Evolutionary conservation across 2,888 invertebrate species (phyloP).

Genomic region (Podotricha telesiphe): DNA sequence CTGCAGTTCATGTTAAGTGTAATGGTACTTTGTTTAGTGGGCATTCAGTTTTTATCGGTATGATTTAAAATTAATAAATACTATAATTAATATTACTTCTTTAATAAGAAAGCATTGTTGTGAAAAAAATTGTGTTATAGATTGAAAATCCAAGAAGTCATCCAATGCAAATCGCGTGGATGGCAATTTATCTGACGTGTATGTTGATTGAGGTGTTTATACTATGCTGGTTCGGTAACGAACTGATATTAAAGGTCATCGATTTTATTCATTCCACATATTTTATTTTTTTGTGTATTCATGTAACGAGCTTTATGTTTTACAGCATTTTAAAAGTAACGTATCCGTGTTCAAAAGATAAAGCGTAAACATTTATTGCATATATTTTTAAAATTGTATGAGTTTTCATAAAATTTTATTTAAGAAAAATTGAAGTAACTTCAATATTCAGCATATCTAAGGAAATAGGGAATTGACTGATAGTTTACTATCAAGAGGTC

Average conservation of each 20-base stretch:
- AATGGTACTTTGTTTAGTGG: conserved; percentile 78
- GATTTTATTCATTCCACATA: conserved; percentile 28
- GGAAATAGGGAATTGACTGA: too few relatives aligned
- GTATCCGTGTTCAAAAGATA: conserved; percentile 11
- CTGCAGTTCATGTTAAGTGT: conserved; percentile 80
- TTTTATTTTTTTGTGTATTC: conserved; percentile 30
- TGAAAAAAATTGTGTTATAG: conserved; percentile 49
- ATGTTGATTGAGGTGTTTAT: conserved; percentile 81
- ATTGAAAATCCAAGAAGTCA: conserved; percentile 76
- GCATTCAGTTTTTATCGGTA: conserved; percentile 78
- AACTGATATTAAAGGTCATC: conserved; percentile 75
- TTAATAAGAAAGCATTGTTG: too few relatives aligned
- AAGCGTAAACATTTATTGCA: background rate
- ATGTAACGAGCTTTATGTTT: conserved; percentile 31
- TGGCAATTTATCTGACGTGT: conserved; percentile 77
- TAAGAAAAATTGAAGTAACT: too few relatives aligned
- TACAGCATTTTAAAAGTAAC: conserved; percentile 9
- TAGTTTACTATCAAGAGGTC: too few relatives aligned
- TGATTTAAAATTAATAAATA: conserved; percentile 5
- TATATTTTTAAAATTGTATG: background rate
- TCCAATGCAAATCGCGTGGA: conserved; percentile 79
- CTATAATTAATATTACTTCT: background rate
- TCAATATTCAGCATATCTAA: too few relatives aligned
- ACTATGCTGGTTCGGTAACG: conserved; percentile 80
- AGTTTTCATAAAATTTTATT: background rate